Evolutionary conservation across 2,113 vertebrate genomes (phyloP).

Genomic region (Epinephelus cyanopodus): DNA sequence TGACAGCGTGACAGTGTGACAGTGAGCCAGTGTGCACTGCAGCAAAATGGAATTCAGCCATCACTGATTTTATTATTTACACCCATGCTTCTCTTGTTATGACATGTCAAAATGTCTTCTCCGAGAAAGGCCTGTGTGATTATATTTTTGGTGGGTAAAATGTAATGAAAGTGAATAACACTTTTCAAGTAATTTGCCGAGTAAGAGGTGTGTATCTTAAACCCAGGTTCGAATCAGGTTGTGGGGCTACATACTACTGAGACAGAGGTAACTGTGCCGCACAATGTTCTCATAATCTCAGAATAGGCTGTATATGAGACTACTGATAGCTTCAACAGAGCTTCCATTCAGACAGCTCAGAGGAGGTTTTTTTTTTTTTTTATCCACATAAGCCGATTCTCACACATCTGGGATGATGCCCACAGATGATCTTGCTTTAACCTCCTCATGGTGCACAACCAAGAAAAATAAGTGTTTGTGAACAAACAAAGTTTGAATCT

Average conservation of each 20-base stretch:
- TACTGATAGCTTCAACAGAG: not conserved
- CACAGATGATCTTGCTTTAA: conserved; percentile 1
- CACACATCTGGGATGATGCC: conserved; percentile 15
- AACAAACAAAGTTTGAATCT: conserved; percentile 18
- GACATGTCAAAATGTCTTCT: not conserved
- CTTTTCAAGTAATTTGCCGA: not conserved
- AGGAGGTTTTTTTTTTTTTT: not conserved
- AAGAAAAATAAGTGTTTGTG: not conserved
- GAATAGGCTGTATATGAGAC: not conserved
- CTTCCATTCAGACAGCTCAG: conserved; percentile 9
- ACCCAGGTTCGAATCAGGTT: not conserved
- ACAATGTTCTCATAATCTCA: not conserved
- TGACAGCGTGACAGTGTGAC: not conserved
- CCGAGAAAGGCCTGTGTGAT: not conserved
- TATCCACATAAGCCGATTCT: not conserved
- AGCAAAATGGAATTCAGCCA: not conserved
- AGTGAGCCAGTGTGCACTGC: not conserved
- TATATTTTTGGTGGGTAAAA: not conserved
- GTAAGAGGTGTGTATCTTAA: not conserved
- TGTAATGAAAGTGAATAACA: not conserved
- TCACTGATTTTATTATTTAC: not conserved
- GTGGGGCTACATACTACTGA: not conserved
- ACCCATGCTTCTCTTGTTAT: not conserved
- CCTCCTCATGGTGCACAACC: conserved; percentile 2
- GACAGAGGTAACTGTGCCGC: not conserved